phyloP scores from a whole-genome alignment of 2,888 invertebrate species.

The Troides helena region DNA sequence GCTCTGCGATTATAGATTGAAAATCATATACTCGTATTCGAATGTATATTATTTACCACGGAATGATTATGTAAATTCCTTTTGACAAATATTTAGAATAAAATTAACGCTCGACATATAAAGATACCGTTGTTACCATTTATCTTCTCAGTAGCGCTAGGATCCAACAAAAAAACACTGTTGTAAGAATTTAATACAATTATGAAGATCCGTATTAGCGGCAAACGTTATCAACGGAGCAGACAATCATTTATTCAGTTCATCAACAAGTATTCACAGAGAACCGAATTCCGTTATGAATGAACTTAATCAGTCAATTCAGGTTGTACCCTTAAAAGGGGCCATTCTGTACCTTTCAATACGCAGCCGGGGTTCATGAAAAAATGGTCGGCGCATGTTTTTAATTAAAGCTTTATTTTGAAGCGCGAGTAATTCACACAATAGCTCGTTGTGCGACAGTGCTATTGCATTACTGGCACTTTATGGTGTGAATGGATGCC shows the following conservation, averaged over 20 bases:
- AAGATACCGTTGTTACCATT: background rate
- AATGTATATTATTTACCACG: no score
- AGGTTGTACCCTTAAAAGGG: constrained; percentile 35
- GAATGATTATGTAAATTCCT: no score
- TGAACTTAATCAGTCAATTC: constrained; percentile 52
- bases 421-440: constrained; percentile 50
- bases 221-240: constrained; percentile 18
- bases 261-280: constrained; percentile 50
- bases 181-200: background rate
- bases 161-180: background rate
- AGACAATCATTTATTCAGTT: constrained; percentile 44
- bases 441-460: constrained; percentile 53
- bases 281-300: constrained; percentile 45
- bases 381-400: constrained; percentile 39
- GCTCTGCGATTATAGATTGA: no score
- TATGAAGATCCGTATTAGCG: background rate
- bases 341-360: constrained; percentile 33
- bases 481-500: constrained; percentile 41
- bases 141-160: background rate
- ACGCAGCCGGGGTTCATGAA: constrained; percentile 19
- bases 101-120: background rate
- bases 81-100: no score
- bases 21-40: no score
- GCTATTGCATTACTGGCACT: constrained; percentile 49
- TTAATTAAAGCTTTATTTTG: constrained; percentile 59